phyloP scores from a whole-genome alignment of 2,797 vertebrate genomes.

The Falco rusticolus region DNA sequence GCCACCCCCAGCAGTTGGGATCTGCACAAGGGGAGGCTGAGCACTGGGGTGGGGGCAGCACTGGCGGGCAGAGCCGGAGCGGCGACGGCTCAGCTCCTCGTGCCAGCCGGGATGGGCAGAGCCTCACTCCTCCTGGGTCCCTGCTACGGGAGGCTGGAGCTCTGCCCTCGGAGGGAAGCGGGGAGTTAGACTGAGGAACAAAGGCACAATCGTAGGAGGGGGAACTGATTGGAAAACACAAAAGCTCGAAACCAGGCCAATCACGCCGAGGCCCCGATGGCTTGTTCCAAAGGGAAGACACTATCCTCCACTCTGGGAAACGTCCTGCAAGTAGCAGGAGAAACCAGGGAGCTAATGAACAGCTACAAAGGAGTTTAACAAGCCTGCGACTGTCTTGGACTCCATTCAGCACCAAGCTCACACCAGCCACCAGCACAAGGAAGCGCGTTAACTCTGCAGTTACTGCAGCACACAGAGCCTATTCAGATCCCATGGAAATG shows the following conservation, averaged over 20 bases:
- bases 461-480: not conserved
- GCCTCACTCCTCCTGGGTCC: not conserved
- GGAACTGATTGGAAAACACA: conserved; percentile 12
- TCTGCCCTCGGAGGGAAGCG: not conserved
- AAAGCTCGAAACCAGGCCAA: not conserved
- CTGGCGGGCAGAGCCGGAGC: not conserved
- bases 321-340: not conserved
- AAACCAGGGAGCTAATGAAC: conserved; percentile 8
- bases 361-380: conserved; percentile 23
- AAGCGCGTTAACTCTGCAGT: not conserved
- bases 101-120: not conserved
- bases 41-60: not conserved
- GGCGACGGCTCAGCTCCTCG: rapidly evolving
- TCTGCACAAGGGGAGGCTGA: rapidly evolving
- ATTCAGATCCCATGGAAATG: rapidly evolving
- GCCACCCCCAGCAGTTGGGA: rapidly evolving
- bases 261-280: not conserved
- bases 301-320: not conserved
- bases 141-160: not conserved
- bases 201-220: conserved; percentile 4
- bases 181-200: not conserved
- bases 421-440: not conserved
- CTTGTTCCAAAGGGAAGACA: not conserved
- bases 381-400: conserved; percentile 1
- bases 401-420: not conserved